Conservation (phyloP, 2,888 invertebrate species). For the Lottia gigantea region DNA sequence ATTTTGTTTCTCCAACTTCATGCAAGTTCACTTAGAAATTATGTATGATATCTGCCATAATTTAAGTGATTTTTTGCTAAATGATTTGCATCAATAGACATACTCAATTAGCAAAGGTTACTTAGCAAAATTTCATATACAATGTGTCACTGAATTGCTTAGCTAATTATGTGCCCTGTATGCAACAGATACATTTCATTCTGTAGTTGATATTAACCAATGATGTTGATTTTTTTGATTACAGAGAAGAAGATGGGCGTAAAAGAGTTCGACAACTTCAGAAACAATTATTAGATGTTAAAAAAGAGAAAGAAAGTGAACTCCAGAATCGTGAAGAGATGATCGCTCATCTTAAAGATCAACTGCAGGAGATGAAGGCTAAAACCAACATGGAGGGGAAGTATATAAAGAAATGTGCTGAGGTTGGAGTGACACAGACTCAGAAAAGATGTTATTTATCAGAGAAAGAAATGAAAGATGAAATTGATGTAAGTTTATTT, state of each 20-base stretch:
- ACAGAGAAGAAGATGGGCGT: constrained; percentile 65
- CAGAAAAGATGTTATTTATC: constrained; percentile 61
- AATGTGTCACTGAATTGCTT: no score
- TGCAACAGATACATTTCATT: no score
- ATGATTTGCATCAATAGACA: no score
- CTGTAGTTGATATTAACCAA: no score
- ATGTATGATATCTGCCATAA: no score
- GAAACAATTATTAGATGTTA: constrained; percentile 60
- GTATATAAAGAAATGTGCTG: constrained; percentile 67
- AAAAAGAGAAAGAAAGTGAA: constrained; percentile 64
- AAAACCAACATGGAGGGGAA: constrained; percentile 69
- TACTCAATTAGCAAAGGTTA: no score
- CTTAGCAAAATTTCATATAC: no score
- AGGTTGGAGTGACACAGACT: constrained; percentile 66
- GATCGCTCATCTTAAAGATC: constrained; percentile 69
- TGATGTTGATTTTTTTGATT: not conserved
- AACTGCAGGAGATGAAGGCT: constrained; percentile 67
- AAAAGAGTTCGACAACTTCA: constrained; percentile 61
- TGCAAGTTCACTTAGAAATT: no score
- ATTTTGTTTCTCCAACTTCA: no score
- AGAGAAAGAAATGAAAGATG: constrained; percentile 59
- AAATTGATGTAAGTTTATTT: constrained; percentile 52
- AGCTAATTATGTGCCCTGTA: no score
- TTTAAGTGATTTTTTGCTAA: no score
- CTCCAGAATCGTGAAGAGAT: constrained; percentile 66